Base-by-base conservation (phyloP, 2,113 vertebrate genomes). In the Irena cyanogastra region DNA sequence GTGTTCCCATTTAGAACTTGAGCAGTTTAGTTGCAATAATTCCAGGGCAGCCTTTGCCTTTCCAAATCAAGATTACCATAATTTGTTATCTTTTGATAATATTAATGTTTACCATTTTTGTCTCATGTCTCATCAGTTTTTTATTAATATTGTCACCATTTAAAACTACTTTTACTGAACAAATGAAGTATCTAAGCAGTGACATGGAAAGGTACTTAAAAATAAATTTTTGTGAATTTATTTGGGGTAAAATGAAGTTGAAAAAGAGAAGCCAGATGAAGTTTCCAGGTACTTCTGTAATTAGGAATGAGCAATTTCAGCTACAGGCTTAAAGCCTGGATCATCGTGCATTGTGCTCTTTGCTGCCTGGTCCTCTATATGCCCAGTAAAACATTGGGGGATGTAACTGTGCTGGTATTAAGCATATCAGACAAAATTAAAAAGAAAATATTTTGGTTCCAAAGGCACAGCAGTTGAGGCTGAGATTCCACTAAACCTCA, bases 371-470 rank as follows among this genome's bases (percentile, higher is more conserved):
- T 90, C 76, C 17, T 93, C 64, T 63, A 23, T 39, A 49, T 66
- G 53, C 31, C 60, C 64, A 76, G 41, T 88, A 90, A 95, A 91
- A 50, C 79, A 41, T 0, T 41, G 53, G 75, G 77, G 53, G 52
- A 35, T 78, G 35, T 42, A 75, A 33, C 76, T 49, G 44, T 71
- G 66, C 56, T 94, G 31, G 31, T 89, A 63, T 77, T 92, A 91
- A 95, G 24, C 60, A 31, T 66, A 59, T 31, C 59, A 95, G 33
- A 84, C 71, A 78, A 91, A 95, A 85, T 44, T 49, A 44, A 95
- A 85, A 84, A 64, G 65, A 70, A 78, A 86, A 83, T 59, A 5
- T 27, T 66, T 60, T 61, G 52, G 20, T 88, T 89, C 52, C 44
- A 74, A 81, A 89, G 49, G 69, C 80, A 49, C 56, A 59, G 57